Base-by-base conservation (phyloP, 2,797 vertebrate genomes). In the Danio tinwini region DNA sequence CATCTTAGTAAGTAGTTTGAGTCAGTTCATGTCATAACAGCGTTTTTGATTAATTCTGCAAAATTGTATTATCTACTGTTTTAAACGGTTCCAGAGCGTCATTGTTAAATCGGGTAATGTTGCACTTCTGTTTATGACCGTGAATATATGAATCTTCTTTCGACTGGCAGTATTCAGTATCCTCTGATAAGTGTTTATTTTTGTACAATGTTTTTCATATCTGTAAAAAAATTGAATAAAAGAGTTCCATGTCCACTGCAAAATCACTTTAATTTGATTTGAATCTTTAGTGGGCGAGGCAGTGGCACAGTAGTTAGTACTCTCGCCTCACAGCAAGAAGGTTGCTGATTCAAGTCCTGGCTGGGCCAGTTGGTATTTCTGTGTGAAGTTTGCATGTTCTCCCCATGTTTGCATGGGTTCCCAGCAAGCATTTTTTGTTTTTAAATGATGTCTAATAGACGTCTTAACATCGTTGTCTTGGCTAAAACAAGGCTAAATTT, bases 61-160 rank as follows among this genome's bases (percentile, higher is more conserved):
- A 29, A n/a, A 29, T 29, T 29, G 29, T 69, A 52, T 52, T 39
- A 39, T 53, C 37, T 39, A 14, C 68, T 40, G 49, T 16, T 10
- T 70, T 8, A n/a, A 11, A 53, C n/a, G 1, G 13, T 39, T 58
- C 40, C 53, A 58, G 16, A 69, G 7, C 45, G 17, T 62, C 11
- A 37, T 16, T 61, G 47, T 74, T 62, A 50, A 62, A 62, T 52
- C 47, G 29, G 17, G 8, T 53, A 19, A 47, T 10, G 50, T 68
- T 68, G 52, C 52, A 58, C 74, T 49, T 76, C 10, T 58, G 19
- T 74, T 74, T 49, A 63, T 74, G 45, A 74, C 47, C 5, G 2
- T 42, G 1, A 63, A 74, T 72, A 74, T 74, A 52, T 47, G 4
- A 40, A 13, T 19, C 47, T 19, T 52, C n/a, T 73, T 47, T 37